phyloP scores from a whole-genome alignment of 2,797 vertebrate genomes.

The Poeciliopsis infans region DNA sequence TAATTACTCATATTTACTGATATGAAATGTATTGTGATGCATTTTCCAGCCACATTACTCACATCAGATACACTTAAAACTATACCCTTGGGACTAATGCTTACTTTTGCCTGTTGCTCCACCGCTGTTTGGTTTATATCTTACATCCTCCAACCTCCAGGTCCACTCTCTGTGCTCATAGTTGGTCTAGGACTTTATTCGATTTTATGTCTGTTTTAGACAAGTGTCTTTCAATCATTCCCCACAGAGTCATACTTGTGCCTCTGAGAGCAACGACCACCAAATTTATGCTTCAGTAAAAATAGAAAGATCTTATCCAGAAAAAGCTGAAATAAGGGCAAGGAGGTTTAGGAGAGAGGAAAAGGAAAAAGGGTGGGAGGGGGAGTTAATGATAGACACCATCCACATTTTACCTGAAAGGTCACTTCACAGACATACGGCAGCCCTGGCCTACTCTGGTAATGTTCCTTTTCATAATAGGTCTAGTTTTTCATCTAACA shows the following conservation, averaged over 20 bases:
- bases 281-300: conserved; percentile 71
- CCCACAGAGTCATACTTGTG: conserved; percentile 64
- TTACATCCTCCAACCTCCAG: conserved; percentile 27
- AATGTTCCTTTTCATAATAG: conserved; percentile 77
- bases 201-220: conserved; percentile 70
- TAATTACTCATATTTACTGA: too few relatives aligned
- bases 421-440: conserved; percentile 81
- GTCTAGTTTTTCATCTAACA: conserved; percentile 59
- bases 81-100: conserved; percentile 7
- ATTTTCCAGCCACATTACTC: too few relatives aligned
- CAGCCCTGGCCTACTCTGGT: conserved; percentile 73
- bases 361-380: conserved; percentile 8
- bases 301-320: conserved; percentile 51
- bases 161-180: conserved; percentile 34
- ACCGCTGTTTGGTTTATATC: conserved; percentile 25
- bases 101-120: conserved; percentile 15
- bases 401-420: conserved; percentile 85
- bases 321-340: conserved; percentile 25
- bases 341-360: conserved; percentile 7
- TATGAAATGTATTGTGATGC: too few relatives aligned
- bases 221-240: conserved; percentile 74
- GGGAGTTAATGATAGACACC: conserved; percentile 71
- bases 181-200: conserved; percentile 71
- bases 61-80: neutral
- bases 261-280: conserved; percentile 58